Percentiles rank a stretch among this genome's conserved stretches.
Conservation (phyloP, 2,113 vertebrate genomes). For the Hemicordylus capensis region DNA sequence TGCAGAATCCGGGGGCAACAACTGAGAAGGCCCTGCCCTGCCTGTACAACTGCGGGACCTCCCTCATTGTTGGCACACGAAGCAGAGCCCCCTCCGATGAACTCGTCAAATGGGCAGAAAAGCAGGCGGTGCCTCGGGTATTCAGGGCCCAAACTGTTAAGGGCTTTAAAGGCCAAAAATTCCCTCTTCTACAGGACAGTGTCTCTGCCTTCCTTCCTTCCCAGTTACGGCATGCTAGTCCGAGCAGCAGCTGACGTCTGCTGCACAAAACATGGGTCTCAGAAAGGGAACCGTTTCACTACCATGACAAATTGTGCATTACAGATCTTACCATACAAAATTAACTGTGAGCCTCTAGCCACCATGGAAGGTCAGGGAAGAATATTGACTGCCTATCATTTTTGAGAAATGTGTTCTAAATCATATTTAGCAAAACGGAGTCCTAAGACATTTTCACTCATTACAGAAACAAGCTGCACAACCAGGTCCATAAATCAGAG, state of each 20-base stretch:
- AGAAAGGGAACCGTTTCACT: not conserved
- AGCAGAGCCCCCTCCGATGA: no score
- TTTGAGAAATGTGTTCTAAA: not conserved
- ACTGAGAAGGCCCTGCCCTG: no score
- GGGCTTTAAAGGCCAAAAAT: no score
- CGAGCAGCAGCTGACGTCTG: not conserved
- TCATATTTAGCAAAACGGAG: slow-evolving; percentile 2
- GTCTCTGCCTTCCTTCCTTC: no score
- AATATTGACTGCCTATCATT: accelerated
- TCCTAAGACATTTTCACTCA: slow-evolving; percentile 28
- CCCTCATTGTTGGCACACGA: no score
- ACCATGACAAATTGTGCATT: not conserved
- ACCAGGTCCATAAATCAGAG: slow-evolving; percentile 30
- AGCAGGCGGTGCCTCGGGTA: no score
- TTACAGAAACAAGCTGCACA: slow-evolving; percentile 9
- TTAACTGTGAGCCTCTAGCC: not conserved
- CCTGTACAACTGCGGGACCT: no score
- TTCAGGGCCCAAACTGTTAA: no score
- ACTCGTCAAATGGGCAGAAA: no score
- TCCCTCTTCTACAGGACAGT: not conserved
- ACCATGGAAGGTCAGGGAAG: not conserved
- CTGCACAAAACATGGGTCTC: not conserved
- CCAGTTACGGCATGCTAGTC: not conserved
- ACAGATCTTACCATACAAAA: accelerated
- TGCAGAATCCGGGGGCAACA: no score